Base-by-base conservation (phyloP, 2,888 invertebrate species). In the Salticus scenicus region DNA sequence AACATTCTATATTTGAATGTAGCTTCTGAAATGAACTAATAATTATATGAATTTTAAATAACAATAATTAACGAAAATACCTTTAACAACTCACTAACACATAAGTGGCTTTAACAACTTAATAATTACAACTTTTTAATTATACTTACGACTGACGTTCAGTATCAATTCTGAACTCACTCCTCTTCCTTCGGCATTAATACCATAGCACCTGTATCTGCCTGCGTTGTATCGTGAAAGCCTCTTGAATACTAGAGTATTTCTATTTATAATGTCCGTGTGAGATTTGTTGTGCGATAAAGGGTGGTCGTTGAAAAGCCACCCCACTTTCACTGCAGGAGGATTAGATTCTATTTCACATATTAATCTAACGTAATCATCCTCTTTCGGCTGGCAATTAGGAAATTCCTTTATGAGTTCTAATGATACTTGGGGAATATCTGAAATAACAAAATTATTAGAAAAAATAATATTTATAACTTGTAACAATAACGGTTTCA, bases 71-170 rank as follows among this genome's bases (percentile, higher is more conserved):
- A n/a, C n/a, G n/a, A n/a, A n/a, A n/a, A n/a, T n/a, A n/a, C n/a
- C n/a, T n/a, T n/a, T n/a, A n/a, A n/a, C n/a, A n/a, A n/a, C n/a
- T n/a, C n/a, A n/a, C n/a, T n/a, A n/a, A n/a, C n/a, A n/a, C n/a
- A n/a, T n/a, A n/a, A n/a, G n/a, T n/a, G n/a, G n/a, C n/a, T n/a
- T n/a, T n/a, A n/a, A n/a, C n/a, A n/a, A n/a, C n/a, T n/a, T n/a
- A n/a, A n/a, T n/a, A n/a, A n/a, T n/a, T n/a, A n/a, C n/a, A n/a
- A n/a, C n/a, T n/a, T n/a, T n/a, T n/a, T n/a, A n/a, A n/a, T n/a
- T n/a, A 24, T 51, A 85, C 85, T 86, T 31, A 86, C 85, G 80
- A 30, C 75, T 80, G n/a, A 86, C 72, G 42, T 86, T 86, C 24
- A 86, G 69, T 27, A 30, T 67, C 7, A 79, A 64, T 28, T 86